Conservation (phyloP, 2,888 invertebrate genomes). For the Heterodera filipjevi region DNA sequence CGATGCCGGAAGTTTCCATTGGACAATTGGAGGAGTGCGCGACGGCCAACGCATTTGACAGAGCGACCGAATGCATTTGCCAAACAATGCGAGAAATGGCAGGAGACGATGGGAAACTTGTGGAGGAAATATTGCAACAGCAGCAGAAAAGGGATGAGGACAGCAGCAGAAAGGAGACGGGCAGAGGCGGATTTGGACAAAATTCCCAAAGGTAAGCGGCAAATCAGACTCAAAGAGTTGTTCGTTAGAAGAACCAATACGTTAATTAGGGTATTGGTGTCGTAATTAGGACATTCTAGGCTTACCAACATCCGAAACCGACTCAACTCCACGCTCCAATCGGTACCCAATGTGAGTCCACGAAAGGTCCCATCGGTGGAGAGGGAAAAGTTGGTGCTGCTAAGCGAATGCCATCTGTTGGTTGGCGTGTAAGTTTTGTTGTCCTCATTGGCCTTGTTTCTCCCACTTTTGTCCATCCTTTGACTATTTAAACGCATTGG, state of each 20-base stretch:
- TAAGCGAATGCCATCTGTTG: slow-evolving; percentile 37
- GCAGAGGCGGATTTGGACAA: slow-evolving; percentile 24
- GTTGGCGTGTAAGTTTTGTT: slow-evolving; percentile 33
- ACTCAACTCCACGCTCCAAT: slow-evolving; percentile 31
- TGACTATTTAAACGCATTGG: not conserved
- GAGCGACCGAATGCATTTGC: slow-evolving; percentile 39
- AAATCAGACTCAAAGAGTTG: too few relatives aligned
- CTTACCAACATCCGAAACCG: slow-evolving; percentile 28
- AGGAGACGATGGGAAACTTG: not conserved
- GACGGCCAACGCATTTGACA: slow-evolving; percentile 39
- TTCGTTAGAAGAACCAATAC: too few relatives aligned
- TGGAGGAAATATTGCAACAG: not conserved
- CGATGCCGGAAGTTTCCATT: not conserved
- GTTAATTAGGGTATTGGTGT: too few relatives aligned
- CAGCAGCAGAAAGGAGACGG: not conserved
- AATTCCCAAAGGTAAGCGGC: slow-evolving; percentile 18
- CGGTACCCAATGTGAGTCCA: slow-evolving; percentile 44
- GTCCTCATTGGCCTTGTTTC: too few relatives aligned
- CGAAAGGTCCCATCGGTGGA: slow-evolving; percentile 27
- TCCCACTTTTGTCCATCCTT: too few relatives aligned
- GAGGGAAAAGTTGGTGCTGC: slow-evolving; percentile 36
- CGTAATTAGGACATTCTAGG: not conserved
- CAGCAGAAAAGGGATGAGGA: not conserved
- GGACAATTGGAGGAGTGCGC: slow-evolving; percentile 20
- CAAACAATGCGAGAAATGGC: slow-evolving; percentile 25